Percentiles rank a stretch among this genome's conserved stretches.
Conservation (phyloP, 2,113 vertebrate genomes). For the Centropristis striata region DNA sequence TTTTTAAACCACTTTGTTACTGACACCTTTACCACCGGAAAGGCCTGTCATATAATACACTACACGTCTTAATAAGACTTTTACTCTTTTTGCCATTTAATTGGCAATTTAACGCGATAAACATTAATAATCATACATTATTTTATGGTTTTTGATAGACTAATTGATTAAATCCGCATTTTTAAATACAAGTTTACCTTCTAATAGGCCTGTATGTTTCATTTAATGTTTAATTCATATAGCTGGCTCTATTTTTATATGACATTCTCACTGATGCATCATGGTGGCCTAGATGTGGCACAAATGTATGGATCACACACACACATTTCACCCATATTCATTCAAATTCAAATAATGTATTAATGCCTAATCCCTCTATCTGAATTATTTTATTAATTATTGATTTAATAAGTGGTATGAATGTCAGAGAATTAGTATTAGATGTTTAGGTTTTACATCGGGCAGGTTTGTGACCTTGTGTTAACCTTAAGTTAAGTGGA, state of each 20-base stretch:
- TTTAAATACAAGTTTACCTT: neutral
- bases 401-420: neutral
- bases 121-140: neutral
- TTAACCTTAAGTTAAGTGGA: neutral
- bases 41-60: neutral
- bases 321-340: neutral
- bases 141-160: neutral
- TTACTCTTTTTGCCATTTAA: neutral
- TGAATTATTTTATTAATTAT: neutral
- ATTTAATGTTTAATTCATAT: neutral
- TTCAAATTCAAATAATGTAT: neutral
- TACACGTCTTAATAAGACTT: neutral
- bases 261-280: conserved; percentile 1
- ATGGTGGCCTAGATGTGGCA: conserved; percentile 19
- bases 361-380: neutral
- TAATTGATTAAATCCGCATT: neutral
- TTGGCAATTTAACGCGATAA: neutral
- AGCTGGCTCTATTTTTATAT: neutral
- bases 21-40: neutral
- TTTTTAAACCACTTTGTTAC: neutral
- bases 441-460: neutral
- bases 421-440: neutral
- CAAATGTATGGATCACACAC: conserved; percentile 11
- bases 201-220: neutral
- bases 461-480: conserved; percentile 20